These are phyloP conservation scores for Chanos chanos DNA, from an alignment of 2,797 vertebrate genomes.

Conservation along the genomic window DNA sequence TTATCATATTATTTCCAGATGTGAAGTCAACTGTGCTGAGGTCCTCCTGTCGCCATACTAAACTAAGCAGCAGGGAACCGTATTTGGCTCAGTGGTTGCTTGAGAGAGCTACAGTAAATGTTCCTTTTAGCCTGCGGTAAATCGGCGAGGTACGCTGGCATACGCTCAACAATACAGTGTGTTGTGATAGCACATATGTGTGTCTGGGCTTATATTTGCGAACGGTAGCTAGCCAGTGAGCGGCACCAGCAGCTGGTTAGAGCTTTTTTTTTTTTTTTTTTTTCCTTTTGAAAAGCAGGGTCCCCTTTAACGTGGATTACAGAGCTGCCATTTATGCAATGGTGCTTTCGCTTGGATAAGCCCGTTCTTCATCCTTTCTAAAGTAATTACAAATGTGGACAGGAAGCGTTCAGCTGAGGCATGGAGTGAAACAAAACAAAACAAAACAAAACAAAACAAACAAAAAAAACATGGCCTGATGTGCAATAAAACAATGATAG, in stretches of 20 bases:
- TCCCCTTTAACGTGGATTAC: conserved; percentile 30
- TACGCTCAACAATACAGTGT: too few relatives aligned
- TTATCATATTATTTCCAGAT: conserved; percentile 66
- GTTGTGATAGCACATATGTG: too few relatives aligned
- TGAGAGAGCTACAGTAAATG: too few relatives aligned
- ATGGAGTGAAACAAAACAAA: conserved; percentile 5
- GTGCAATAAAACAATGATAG: background rate
- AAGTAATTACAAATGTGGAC: conserved; percentile 31
- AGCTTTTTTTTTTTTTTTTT: background rate
- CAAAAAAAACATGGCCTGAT: background rate
- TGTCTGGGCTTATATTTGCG: background rate
- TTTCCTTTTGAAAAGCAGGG: background rate
- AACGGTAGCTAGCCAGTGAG: background rate
- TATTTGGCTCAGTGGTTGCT: too few relatives aligned
- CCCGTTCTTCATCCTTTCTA: conserved; percentile 25
- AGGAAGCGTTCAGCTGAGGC: background rate
- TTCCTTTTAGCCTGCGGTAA: too few relatives aligned
- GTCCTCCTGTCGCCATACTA: too few relatives aligned
- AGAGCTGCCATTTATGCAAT: conserved; percentile 18
- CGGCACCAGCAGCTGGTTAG: conserved; percentile 15
- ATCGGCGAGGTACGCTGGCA: too few relatives aligned
- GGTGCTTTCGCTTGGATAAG: conserved; percentile 21
- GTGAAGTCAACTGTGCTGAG: conserved; percentile 38
- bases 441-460: too few relatives aligned
- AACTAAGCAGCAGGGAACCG: too few relatives aligned